These are phyloP conservation scores for Psilopsiagon aymara DNA, from an alignment of 2,113 vertebrate genomes.

Conservation along the genomic window DNA sequence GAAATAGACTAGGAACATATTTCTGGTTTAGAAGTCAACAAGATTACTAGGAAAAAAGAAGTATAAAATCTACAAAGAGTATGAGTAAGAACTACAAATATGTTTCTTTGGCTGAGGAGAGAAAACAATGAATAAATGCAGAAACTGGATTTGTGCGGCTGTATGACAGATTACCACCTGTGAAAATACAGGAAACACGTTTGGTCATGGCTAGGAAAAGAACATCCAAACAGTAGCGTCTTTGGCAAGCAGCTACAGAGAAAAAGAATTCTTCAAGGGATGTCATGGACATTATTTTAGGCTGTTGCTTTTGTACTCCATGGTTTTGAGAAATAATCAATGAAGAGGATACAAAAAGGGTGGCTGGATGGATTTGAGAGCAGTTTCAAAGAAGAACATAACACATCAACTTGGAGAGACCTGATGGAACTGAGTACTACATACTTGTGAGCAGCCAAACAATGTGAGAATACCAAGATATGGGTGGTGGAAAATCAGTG, in stretches of 20 bases:
- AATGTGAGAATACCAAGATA: background rate
- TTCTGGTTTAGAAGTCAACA: background rate
- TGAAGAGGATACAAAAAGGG: background rate
- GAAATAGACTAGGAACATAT: background rate
- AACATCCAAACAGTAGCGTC: background rate
- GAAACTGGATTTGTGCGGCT: background rate
- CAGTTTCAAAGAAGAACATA: background rate
- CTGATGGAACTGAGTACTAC: background rate
- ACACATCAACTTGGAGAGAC: background rate
- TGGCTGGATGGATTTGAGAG: background rate
- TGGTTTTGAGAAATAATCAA: background rate
- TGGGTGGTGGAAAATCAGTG: background rate
- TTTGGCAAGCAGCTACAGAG: background rate
- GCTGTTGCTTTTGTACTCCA: background rate
- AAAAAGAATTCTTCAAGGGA: background rate
- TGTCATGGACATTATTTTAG: background rate
- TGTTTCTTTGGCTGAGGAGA: background rate
- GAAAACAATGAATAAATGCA: slow-evolving; percentile 22
- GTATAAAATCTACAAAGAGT: background rate
- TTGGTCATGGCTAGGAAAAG: background rate
- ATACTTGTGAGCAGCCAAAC: background rate
- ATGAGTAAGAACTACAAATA: background rate
- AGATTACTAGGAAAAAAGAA: background rate
- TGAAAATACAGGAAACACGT: background rate
- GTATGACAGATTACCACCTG: background rate